These are phyloP conservation scores for Leptoclinus maculatus DNA, from an alignment of 2,797 vertebrate species.

Conservation along the genomic window DNA sequence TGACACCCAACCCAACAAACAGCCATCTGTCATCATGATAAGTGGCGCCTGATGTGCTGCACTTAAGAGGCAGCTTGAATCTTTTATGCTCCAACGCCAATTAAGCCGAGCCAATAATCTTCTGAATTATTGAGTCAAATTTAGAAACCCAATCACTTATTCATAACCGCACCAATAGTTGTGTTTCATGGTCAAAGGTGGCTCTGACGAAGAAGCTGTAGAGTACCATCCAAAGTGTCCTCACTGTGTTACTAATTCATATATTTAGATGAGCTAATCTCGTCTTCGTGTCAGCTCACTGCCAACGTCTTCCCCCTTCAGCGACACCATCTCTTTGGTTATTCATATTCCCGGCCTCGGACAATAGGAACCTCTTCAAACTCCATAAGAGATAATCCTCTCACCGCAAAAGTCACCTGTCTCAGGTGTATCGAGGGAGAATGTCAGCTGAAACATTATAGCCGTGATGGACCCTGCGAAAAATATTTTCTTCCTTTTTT, in stretches of 20 bases:
- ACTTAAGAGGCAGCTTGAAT: conserved; percentile 83
- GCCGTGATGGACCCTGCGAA: conserved; percentile 58
- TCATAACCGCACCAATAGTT: conserved; percentile 62
- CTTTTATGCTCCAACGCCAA: conserved; percentile 84
- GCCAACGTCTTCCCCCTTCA: conserved; percentile 47
- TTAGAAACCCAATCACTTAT: conserved; percentile 77
- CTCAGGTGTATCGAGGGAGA: conserved; percentile 83
- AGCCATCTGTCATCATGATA: conserved; percentile 87
- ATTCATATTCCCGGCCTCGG: conserved; percentile 73
- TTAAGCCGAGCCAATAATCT: conserved; percentile 83
- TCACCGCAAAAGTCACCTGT: conserved; percentile 79
- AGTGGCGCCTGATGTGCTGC: conserved; percentile 83
- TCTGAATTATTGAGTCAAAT: conserved; percentile 84
- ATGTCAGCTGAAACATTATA: conserved; percentile 87
- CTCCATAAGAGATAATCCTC: conserved; percentile 80
- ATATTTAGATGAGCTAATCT: conserved; percentile 68
- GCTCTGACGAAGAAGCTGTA: conserved; percentile 31
- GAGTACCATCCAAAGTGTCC: conserved; percentile 49
- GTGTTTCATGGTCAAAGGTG: conserved; percentile 53
- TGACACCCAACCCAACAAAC: conserved; percentile 84
- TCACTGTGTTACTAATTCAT: conserved; percentile 78
- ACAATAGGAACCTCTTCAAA: conserved; percentile 81
- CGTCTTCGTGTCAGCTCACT: conserved; percentile 54
- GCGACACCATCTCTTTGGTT: conserved; percentile 72
- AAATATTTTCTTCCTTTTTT: conserved; percentile 78